Percentiles rank a stretch among this genome's conserved stretches.
Evolutionary conservation across 2,888 invertebrate genomes (phyloP).

Genomic region (Drosophila percnosoma): DNA sequence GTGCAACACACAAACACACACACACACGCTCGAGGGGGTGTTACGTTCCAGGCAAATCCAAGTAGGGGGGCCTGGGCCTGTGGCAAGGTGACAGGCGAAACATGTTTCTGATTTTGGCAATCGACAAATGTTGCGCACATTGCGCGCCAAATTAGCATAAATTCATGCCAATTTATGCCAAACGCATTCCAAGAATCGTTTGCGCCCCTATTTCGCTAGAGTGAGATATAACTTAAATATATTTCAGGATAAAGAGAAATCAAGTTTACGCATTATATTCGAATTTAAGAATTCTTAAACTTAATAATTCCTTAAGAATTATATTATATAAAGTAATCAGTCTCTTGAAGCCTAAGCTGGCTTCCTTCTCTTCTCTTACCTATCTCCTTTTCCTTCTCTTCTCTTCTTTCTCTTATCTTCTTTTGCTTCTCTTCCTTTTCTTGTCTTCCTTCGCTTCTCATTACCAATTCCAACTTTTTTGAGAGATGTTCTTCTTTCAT

Average conservation of each 20-base stretch:
- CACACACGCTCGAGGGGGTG: not conserved
- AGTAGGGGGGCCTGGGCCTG: not conserved
- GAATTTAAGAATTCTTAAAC: not conserved
- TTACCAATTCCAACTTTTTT: not conserved
- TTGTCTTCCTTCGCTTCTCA: no score
- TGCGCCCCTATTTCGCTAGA: not conserved
- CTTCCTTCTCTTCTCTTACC: not conserved
- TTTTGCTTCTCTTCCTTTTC: no score
- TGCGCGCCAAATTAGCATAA: constrained; percentile 59
- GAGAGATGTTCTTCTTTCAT: no score
- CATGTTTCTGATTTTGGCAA: constrained; percentile 71
- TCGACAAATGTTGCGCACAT: constrained; percentile 71
- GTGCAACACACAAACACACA: not conserved
- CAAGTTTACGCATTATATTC: no score
- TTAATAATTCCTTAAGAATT: no score
- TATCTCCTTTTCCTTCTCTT: no score
- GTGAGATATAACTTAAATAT: not conserved
- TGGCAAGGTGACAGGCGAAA: constrained; percentile 22
- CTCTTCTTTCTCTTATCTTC: no score
- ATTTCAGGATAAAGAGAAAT: no score
- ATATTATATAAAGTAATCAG: not conserved
- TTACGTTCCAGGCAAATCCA: not conserved
- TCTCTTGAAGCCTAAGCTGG: not conserved
- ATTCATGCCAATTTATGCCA: constrained; percentile 28
- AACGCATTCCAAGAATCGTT: constrained; percentile 8